A percentile compares a stretch with the other conserved stretches of the same genome.
Conservation (phyloP, 2,113 vertebrate species). For the Limanda limanda region DNA sequence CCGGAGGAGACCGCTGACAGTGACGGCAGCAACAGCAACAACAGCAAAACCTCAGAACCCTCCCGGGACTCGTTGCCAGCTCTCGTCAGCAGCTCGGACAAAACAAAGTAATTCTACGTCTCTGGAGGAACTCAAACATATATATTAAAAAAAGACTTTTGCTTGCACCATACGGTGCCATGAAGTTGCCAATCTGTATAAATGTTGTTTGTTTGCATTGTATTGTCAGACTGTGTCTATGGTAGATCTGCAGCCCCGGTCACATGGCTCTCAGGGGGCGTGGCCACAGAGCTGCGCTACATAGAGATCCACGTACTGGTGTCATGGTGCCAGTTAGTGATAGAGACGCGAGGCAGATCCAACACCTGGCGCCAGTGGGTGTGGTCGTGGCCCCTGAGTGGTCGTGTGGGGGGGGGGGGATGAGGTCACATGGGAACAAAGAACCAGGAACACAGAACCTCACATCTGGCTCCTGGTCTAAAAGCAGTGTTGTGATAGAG, state of each 20-base stretch:
- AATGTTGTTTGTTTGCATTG: conserved; percentile 89
- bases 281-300: conserved; percentile 51
- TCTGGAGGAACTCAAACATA: conserved; percentile 72
- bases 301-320: conserved; percentile 83
- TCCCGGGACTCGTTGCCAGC: conserved; percentile 81
- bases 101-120: conserved; percentile 90
- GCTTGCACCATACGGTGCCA: conserved; percentile 90
- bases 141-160: conserved; percentile 74
- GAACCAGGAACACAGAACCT: conserved; percentile 44
- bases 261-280: conserved; percentile 87
- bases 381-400: conserved; percentile 89
- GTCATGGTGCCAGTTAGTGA: conserved; percentile 94
- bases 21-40: conserved; percentile 81
- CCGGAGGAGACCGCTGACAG: conserved; percentile 83
- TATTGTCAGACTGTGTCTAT: conserved; percentile 96
- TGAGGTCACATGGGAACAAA: conserved; percentile 25
- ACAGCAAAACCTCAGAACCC: conserved; percentile 84
- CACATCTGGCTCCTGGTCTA: conserved; percentile 60
- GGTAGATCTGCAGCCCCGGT: conserved; percentile 85
- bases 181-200: conserved; percentile 97
- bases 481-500: conserved; percentile 69
- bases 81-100: conserved; percentile 82
- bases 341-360: conserved; percentile 71
- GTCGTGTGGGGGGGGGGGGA: conserved; percentile 46
- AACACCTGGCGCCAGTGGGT: conserved; percentile 96